phyloP scores from a whole-genome alignment of 2,113 vertebrate genomes.

The Neotoma lepida region DNA sequence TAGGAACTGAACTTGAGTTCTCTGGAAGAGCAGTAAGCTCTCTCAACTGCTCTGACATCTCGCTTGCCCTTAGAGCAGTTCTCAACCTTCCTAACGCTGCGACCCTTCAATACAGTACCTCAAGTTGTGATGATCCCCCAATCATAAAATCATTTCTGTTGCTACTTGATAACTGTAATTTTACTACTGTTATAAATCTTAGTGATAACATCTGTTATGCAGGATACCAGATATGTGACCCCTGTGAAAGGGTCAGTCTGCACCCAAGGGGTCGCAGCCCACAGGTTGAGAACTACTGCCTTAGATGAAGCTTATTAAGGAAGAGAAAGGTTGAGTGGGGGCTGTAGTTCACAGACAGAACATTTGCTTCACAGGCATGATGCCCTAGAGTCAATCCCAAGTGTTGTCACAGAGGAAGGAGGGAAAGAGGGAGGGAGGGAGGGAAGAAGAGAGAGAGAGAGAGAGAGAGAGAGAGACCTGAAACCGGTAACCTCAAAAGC shows the following conservation, averaged over 20 bases:
- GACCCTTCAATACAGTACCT: not conserved
- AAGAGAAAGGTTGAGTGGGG: not conserved
- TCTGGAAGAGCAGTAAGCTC: not conserved
- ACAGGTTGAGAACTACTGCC: not conserved
- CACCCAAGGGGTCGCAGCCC: not conserved
- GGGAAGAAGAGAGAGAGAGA: not conserved
- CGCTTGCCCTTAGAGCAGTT: not conserved
- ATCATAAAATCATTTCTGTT: not conserved
- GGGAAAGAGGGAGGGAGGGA: not conserved
- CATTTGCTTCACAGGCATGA: not conserved
- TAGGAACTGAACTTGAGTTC: not conserved
- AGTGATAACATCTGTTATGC: not conserved
- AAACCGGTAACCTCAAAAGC: not conserved
- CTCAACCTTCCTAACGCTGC: not conserved
- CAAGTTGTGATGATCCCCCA: not conserved
- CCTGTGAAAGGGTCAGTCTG: not conserved
- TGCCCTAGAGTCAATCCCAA: not conserved
- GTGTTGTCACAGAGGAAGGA: not conserved
- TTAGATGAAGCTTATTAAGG: not conserved
- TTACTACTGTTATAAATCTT: not conserved
- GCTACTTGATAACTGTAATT: not conserved
- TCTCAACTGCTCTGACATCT: not conserved
- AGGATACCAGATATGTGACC: too few species aligned
- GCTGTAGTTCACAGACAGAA: not conserved
- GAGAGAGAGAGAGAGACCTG: too few species aligned